phyloP scores from a whole-genome alignment of 2,797 vertebrate genomes.

The Chromis chromis region DNA sequence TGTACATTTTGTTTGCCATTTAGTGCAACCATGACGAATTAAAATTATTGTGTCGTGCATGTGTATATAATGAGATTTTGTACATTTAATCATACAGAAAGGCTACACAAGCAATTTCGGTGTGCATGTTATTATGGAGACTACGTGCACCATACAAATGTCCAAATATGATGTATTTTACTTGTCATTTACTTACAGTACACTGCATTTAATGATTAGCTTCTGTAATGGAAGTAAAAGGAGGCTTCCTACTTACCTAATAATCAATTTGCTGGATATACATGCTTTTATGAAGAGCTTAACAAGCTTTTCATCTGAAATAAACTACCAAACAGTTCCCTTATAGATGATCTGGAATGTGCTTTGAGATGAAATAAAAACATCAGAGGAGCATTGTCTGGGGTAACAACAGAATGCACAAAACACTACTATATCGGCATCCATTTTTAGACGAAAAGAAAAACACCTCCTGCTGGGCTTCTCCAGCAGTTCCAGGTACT shows the following conservation, averaged over 20 bases:
- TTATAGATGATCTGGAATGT: not conserved
- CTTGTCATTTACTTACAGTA: not conserved
- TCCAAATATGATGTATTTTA: not conserved
- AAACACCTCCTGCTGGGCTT: constrained; percentile 43
- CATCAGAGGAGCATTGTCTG: constrained; percentile 25
- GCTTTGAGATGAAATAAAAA: constrained; percentile 30
- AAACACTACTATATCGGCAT: constrained; percentile 30
- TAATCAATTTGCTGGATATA: not conserved
- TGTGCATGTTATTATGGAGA: not conserved
- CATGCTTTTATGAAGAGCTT: not conserved
- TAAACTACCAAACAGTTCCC: not conserved
- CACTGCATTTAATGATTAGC: not conserved
- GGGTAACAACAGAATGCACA: constrained; percentile 25
- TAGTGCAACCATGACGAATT: not conserved
- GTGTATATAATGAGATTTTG: not conserved
- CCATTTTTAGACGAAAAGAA: constrained; percentile 48
- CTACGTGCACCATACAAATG: not conserved
- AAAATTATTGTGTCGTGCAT: not conserved
- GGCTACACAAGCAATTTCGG: not conserved
- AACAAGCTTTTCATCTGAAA: not conserved
- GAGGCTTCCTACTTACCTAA: not conserved
- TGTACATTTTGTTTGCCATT: not conserved
- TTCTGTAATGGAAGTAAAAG: not conserved
- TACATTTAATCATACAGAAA: constrained; percentile 1
- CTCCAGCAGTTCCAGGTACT: constrained; percentile 34